A percentile compares a stretch with the other conserved stretches of the same genome.
phyloP scores from a whole-genome alignment of 2,113 vertebrate genomes.

The Anthoscopus minutus region DNA sequence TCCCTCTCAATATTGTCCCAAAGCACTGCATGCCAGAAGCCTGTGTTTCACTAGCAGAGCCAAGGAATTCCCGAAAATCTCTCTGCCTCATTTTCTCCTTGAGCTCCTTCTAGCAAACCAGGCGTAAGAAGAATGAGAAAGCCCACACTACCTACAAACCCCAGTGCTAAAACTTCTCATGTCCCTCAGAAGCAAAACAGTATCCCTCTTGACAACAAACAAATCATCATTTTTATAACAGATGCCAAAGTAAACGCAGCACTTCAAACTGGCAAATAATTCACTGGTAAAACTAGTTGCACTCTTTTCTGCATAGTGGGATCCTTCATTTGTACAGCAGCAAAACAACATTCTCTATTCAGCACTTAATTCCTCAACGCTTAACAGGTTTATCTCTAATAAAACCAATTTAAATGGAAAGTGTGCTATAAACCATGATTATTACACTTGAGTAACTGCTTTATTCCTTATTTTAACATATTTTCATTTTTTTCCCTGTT shows the following conservation, averaged over 20 bases:
- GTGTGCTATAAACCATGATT: conserved; percentile 44
- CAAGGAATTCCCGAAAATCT: neutral
- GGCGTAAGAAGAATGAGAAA: neutral
- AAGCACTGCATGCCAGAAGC: neutral
- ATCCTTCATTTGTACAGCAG: neutral
- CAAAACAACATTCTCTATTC: neutral
- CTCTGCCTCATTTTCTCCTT: neutral
- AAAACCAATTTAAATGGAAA: conserved; percentile 61
- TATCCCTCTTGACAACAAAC: neutral
- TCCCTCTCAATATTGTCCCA: neutral
- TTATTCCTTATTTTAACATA: conserved; percentile 46
- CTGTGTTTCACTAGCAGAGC: neutral
- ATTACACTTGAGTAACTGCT: conserved; percentile 48
- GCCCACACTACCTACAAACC: neutral
- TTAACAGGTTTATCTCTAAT: conserved; percentile 57
- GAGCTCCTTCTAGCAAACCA: neutral
- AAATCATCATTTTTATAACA: neutral
- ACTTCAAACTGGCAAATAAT: neutral
- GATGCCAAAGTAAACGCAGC: neutral
- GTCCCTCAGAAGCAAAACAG: neutral
- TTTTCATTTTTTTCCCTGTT: conserved; percentile 17
- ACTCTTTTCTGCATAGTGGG: neutral
- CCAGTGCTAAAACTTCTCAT: neutral
- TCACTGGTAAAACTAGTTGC: neutral
- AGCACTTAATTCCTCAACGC: conserved; percentile 31